Evolutionary conservation across 2,888 invertebrate genomes (phyloP).

Genomic region (Tenodera sinensis): DNA sequence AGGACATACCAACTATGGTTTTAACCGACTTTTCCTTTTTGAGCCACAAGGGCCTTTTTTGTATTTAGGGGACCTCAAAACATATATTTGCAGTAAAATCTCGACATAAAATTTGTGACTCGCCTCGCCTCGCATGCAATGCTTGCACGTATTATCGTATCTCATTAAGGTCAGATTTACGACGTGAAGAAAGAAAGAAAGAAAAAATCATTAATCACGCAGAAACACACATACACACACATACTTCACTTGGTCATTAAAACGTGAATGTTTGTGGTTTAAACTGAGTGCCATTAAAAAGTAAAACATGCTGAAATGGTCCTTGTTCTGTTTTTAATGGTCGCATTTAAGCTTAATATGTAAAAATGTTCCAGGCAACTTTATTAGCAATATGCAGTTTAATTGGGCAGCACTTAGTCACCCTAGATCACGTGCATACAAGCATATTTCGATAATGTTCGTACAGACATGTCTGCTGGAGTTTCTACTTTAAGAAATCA

Average conservation of each 20-base stretch:
- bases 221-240: too few species aligned
- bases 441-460: too few species aligned
- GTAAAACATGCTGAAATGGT: background rate
- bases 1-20: too few species aligned
- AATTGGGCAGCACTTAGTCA: background rate
- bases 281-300: background rate
- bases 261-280: background rate
- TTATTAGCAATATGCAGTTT: background rate
- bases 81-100: too few species aligned
- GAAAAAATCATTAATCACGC: background rate
- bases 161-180: background rate
- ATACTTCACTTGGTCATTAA: background rate
- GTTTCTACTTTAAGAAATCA: too few species aligned
- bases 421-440: too few species aligned
- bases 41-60: too few species aligned
- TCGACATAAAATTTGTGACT: too few species aligned
- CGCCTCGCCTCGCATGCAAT: too few species aligned
- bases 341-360: background rate
- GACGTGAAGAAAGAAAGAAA: background rate
- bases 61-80: too few species aligned
- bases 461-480: too few species aligned
- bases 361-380: background rate
- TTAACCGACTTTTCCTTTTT: too few species aligned
- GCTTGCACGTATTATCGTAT: background rate
- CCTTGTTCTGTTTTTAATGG: background rate